Evolutionary conservation across 2,888 invertebrate species (phyloP).

Genomic region (Margaritifera margaritifera): DNA sequence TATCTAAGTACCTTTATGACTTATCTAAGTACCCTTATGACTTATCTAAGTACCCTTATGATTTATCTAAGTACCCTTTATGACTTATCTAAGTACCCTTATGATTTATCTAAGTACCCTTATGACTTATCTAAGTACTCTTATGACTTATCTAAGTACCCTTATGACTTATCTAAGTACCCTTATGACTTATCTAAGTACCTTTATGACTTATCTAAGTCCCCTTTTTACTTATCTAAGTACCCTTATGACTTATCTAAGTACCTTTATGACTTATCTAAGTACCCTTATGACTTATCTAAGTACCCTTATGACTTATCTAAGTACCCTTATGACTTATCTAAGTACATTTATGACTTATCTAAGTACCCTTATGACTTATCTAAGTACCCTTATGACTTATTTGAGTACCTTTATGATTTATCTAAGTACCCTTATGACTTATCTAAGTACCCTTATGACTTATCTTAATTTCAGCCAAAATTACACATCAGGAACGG

Average conservation of each 20-base stretch:
- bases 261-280: not conserved
- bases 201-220: not conserved
- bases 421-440: too few relatives aligned
- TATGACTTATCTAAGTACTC: not conserved
- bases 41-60: not conserved
- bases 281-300: not conserved
- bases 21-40: not conserved
- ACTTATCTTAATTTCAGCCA: slow-evolving; percentile 15
- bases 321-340: not conserved
- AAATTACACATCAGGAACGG: slow-evolving; percentile 13
- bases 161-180: not conserved
- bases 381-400: not conserved
- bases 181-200: not conserved
- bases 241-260: not conserved
- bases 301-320: not conserved
- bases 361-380: not conserved
- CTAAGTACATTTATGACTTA: too few relatives aligned
- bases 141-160: not conserved
- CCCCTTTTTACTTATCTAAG: too few relatives aligned
- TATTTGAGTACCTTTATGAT: too few relatives aligned
- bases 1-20: not conserved
- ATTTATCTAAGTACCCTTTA: not conserved
- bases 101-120: not conserved
- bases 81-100: not conserved
- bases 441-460: not conserved